Evolutionary conservation across 2,113 vertebrate species (phyloP), one percentile per base, ranked within the genome.

Genomic region (Oenanthe melanoleuca): DNA sequence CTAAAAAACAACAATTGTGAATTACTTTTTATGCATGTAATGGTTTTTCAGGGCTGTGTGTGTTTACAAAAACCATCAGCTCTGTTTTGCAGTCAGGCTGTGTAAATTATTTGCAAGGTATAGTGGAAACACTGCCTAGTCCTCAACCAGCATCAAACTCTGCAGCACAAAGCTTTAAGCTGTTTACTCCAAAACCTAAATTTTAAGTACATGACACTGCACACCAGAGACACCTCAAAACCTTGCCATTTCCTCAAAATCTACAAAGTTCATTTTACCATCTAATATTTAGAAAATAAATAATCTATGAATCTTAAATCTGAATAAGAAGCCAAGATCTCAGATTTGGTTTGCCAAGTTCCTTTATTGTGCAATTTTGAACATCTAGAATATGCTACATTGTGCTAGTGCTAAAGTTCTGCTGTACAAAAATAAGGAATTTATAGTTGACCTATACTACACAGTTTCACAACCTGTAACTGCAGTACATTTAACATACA

Each of bases 361-460:
- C 96, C 97, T 99, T 99, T 99, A 99, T 99, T 99, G 98, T 98
- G 90, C 97, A 97, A 97, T 98, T 97, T 97, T 98, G 98, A 98
- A 99, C 98, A 99, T 98, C 98, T 98, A 98, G 88, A 97, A 97
- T 98, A 97, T 93, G 98, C 98, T 98, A 98, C 98, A 98, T 98
- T 96, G 84, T 95, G 97, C 98, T 98, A 98, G 94, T 97, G 96
- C 97, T 98, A 95, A 93, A 97, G 96, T 98, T 98, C 95, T 98
- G 97, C 98, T 98, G 94, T 98, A 98, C 98, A 99, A 99, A 98
- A 98, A 98, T 98, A 98, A 98, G 96, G 96, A 95, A 95, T 98
- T 98, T 98, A 96, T 97, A 96, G 95, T 97, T 97, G 96, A 96
- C 97, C 98, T 98, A 96, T 95, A 63, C 97, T 97, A 97, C 96